Evolutionary conservation across 2,113 vertebrate species (phyloP), one percentile per base, ranked within the genome.

Genomic region (Corythaeola cristata): DNA sequence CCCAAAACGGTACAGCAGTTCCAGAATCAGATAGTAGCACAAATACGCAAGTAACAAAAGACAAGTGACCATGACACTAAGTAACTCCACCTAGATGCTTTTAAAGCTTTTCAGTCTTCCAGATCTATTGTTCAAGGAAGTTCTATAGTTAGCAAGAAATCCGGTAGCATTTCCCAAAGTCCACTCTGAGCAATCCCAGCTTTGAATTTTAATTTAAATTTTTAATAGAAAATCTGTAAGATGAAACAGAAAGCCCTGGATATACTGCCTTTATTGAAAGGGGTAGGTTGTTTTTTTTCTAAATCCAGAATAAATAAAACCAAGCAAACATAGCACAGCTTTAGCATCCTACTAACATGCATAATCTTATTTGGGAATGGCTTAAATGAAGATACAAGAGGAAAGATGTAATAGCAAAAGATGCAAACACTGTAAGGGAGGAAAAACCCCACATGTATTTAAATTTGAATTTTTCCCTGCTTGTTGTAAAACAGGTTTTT

Each of bases 21-120:
- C 92, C 97, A 74, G 59, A 97, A 97, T 96, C 96, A 99, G 97
- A 97, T 98, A 98, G 97, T 89, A 89, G 92, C 69, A 90, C 66
- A 96, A 80, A 94, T 85, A 96, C 95, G 83, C 93, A 97, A 96
- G 97, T 97, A 97, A 97, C 94, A 97, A 64, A 81, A 95, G 93
- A 97, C 92, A 97, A 98, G 96, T 94, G 97, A 84, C 83, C 60
- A n/a, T 95, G 97, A 97, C 82, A 96, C 93, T 93, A 83, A 97
- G 47, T 96, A 95, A 93, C 93, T 63, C 93, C 96, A 96, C 96
- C 95, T 94, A 88, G 90, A 93, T 93, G 84, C 89, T 98, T 74
- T 88, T 62, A 95, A 97, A 94, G 93, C 81, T 93, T 86, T 60
- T 50, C 72, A 45, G 67, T 19, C 66, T 59, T 77, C 27, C 55